phyloP scores from a whole-genome alignment of 2,888 invertebrate species.

The Drosophila tanythrix region DNA sequence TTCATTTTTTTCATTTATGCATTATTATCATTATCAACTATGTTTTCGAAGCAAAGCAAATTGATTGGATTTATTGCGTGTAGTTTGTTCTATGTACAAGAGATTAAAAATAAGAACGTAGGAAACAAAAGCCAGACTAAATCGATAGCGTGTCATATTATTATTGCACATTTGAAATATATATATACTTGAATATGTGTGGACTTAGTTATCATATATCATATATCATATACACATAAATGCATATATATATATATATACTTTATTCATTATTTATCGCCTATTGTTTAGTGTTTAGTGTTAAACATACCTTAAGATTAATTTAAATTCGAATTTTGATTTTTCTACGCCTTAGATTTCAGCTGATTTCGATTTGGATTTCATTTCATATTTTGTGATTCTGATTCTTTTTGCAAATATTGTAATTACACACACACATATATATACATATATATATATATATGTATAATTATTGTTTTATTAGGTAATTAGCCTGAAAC shows the following conservation, averaged over 20 bases:
- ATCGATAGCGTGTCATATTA: conserved; percentile 72
- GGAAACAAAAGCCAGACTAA: conserved; percentile 77
- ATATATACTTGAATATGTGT: conserved; percentile 38
- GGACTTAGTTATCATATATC: conserved; percentile 28
- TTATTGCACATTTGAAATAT: conserved; percentile 73
- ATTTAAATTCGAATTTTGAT: conserved; percentile 84
- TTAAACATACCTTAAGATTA: conserved; percentile 60
- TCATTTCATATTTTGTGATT: conserved; percentile 14
- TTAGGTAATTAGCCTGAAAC: conserved; percentile 78
- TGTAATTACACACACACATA: conserved; percentile 18
- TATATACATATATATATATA: neutral
- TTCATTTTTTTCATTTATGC: conserved; percentile 10
- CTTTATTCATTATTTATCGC: conserved; percentile 29
- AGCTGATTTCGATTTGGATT: conserved; percentile 37
- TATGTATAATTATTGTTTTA: neutral
- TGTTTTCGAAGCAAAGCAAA: conserved; percentile 62
- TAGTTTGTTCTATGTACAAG: conserved; percentile 53
- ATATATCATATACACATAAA: conserved; percentile 21
- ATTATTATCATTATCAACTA: conserved; percentile 15
- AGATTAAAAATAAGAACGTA: conserved; percentile 59
- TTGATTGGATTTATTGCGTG: conserved; percentile 44
- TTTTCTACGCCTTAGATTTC: conserved; percentile 73
- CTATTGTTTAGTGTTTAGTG: conserved; percentile 31
- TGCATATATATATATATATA: conserved; percentile 36
- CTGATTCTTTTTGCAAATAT: conserved; percentile 16